Percentiles rank a stretch among this genome's conserved stretches.
These are phyloP conservation scores for Acronicta psi DNA, from an alignment of 2,888 invertebrate genomes.

Conservation along the genomic window DNA sequence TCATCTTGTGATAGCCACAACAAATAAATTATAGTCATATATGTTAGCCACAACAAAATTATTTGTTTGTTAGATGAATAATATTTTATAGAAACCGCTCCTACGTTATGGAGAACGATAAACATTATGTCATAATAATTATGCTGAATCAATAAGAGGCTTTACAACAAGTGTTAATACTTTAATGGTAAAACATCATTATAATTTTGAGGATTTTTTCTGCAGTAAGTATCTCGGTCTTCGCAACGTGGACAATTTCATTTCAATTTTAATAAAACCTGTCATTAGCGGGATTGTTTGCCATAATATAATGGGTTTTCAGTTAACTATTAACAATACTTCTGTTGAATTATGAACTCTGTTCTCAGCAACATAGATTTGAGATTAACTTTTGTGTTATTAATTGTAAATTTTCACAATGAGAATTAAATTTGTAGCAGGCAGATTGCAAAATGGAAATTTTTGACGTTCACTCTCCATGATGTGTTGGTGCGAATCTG, in stretches of 20 bases:
- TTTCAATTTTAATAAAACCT: constrained; percentile 74
- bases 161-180: background rate
- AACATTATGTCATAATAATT: too few species aligned
- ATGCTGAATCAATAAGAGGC: background rate
- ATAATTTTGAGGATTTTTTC: constrained; percentile 23
- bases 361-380: constrained; percentile 25
- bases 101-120: too few species aligned
- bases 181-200: constrained; percentile 6
- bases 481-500: constrained; percentile 47
- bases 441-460: constrained; percentile 59
- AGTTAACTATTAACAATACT: constrained; percentile 61
- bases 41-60: too few species aligned
- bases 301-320: constrained; percentile 73
- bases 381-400: constrained; percentile 27
- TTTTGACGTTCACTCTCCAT: constrained; percentile 52
- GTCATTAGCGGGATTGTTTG: constrained; percentile 75
- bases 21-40: too few species aligned
- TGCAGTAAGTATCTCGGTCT: constrained; percentile 36
- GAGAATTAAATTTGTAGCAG: constrained; percentile 60
- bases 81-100: too few species aligned
- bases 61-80: too few species aligned
- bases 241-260: constrained; percentile 63
- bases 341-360: constrained; percentile 43
- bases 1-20: too few species aligned
- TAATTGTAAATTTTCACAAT: constrained; percentile 61